phyloP scores from a whole-genome alignment of 2,888 invertebrate species.

The Psylliodes chrysocephalus region DNA sequence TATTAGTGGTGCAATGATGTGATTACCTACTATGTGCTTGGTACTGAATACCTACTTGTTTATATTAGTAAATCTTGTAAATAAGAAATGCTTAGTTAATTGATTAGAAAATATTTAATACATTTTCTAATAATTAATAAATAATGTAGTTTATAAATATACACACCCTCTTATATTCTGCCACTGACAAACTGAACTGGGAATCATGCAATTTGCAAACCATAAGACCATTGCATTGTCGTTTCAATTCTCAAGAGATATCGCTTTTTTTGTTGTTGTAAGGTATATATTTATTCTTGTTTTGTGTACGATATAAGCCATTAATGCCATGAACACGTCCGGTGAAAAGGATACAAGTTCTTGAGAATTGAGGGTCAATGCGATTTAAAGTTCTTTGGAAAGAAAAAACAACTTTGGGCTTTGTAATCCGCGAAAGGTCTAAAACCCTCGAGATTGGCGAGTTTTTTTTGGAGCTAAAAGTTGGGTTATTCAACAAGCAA shows the following conservation, averaged over 20 bases:
- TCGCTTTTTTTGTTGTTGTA: slow-evolving; percentile 24
- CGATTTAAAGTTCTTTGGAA: slow-evolving; percentile 17
- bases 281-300: slow-evolving; percentile 14
- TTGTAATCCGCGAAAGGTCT: slow-evolving; percentile 13
- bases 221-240: slow-evolving; percentile 25
- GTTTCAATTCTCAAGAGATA: slow-evolving; percentile 19
- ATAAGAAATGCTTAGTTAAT: too few relatives aligned
- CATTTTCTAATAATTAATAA: too few relatives aligned
- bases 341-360: slow-evolving; percentile 4
- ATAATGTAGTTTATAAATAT: too few relatives aligned
- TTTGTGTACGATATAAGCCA: slow-evolving; percentile 27
- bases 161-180: background rate
- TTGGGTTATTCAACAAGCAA: background rate
- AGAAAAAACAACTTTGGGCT: slow-evolving; percentile 13
- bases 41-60: too few relatives aligned
- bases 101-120: too few relatives aligned
- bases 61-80: too few relatives aligned
- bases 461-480: background rate
- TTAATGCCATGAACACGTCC: slow-evolving; percentile 3
- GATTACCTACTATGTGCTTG: too few relatives aligned
- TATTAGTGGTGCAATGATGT: too few relatives aligned
- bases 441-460: background rate
- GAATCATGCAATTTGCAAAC: slow-evolving; percentile 15
- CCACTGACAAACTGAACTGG: background rate
- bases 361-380: slow-evolving; percentile 18